Evolutionary conservation across 2,797 vertebrate species (phyloP), one percentile per base, ranked within the genome.

Genomic region (Sus cebifrons): DNA sequence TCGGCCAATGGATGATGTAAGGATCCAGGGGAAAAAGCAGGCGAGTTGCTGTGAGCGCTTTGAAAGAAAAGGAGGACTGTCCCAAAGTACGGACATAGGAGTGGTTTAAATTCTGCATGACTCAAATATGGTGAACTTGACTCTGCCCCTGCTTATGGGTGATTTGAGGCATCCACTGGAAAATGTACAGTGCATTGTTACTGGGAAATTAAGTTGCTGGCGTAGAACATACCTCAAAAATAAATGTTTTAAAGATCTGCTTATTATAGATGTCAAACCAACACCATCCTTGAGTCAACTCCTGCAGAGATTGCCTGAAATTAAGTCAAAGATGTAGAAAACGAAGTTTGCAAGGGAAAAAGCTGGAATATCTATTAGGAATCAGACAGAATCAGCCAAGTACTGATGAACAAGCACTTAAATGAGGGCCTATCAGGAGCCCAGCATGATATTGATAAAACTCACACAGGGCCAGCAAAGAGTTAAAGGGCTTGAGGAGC

Each of bases 151-250:
- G 89, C 86, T 91, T 94, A 68, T 9, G 71, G 86, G 86, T 62
- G 85, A 92, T 97, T 62, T 95, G 94, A 94, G 85, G 77, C 79
- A 58, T n/a, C 94, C 86, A 62, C 73, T 92, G 95, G 86, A 94
- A 90, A 95, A 86, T 56, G 40, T 60, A 92, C 67, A 32, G 16
- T 58, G 89, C 29, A 0, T 84, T 77, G 75, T 86, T 86, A 78
- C 86, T 74, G 40, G 83, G 91, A 96, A 97, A 96, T 96, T 84
- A 96, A 96, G 92, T 89, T 91, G 73, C 91, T 56, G 56, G 84
- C 21, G 32, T 17, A 71, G 75, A 94, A 91, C 71, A 56, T 74
- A 93, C 64, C 77, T 95, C 86, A 88, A 79, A 94, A 97, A 95
- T 83, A 94, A 93, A 89, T 88, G 77, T 89, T 96, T 82, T 92